A percentile compares a stretch with the other conserved stretches of the same genome.
Evolutionary conservation across 2,113 vertebrate species (phyloP).

Genomic region (Perca flavescens): DNA sequence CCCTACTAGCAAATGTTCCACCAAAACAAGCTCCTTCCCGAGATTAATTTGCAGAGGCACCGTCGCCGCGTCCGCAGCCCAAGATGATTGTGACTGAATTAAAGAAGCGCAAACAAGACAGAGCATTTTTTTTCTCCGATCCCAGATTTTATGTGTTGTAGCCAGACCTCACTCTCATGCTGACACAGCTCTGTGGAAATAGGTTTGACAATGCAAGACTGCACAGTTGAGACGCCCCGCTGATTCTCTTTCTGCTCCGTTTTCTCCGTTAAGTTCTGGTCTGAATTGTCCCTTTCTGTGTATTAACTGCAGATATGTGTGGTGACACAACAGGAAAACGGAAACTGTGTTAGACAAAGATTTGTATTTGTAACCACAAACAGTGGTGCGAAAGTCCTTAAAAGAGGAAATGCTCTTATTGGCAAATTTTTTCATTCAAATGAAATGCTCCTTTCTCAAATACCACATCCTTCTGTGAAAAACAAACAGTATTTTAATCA

Average conservation of each 20-base stretch:
- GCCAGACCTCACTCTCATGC: no score
- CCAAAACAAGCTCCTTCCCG: no score
- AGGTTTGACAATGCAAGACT: no score
- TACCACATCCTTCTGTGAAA: slow-evolving; percentile 3
- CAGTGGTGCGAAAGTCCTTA: neutral
- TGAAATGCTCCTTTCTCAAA: neutral
- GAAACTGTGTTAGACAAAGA: slow-evolving; percentile 7
- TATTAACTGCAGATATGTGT: neutral
- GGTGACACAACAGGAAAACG: neutral
- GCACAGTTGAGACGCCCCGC: neutral
- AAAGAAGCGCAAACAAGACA: no score
- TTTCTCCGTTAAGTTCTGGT: neutral
- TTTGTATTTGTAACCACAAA: slow-evolving; percentile 29
- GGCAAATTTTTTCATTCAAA: neutral
- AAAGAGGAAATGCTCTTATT: slow-evolving; percentile 11
- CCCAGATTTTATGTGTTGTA: no score
- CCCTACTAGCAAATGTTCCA: no score
- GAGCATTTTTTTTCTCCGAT: no score
- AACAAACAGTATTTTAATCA: neutral
- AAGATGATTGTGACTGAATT: no score
- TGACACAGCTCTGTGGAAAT: no score
- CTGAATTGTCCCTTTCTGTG: neutral
- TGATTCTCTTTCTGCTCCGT: slow-evolving; percentile 14
- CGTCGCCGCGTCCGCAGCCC: no score
- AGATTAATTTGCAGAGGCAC: no score